A percentile compares a stretch with the other conserved stretches of the same genome.
Evolutionary conservation across 2,113 vertebrate genomes (phyloP).

Genomic region (Ondatra zibethicus): DNA sequence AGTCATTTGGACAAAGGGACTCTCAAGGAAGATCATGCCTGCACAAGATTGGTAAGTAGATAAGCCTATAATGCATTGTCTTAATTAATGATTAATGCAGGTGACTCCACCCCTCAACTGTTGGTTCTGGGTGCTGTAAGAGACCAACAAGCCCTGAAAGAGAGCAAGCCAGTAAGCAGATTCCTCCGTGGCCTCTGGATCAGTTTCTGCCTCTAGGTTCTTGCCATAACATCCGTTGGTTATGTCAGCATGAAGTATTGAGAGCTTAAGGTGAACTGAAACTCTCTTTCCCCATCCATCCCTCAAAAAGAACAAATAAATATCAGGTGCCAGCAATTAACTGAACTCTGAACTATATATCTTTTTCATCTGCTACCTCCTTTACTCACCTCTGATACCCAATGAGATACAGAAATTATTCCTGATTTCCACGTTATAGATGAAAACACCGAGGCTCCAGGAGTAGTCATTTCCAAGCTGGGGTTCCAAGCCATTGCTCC

Average conservation of each 20-base stretch:
- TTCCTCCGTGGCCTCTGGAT: background rate
- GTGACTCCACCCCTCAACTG: background rate
- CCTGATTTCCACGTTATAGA: background rate
- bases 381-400: background rate
- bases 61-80: background rate
- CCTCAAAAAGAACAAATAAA: background rate
- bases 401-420: background rate
- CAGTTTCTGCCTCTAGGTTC: background rate
- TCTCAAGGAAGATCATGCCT: background rate
- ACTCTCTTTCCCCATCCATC: background rate
- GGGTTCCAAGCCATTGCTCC: background rate
- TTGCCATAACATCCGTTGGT: background rate
- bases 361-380: background rate
- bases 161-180: background rate
- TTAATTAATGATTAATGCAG: background rate
- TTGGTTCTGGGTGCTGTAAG: background rate
- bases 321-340: background rate
- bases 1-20: background rate
- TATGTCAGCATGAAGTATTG: background rate
- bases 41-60: background rate
- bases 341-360: background rate
- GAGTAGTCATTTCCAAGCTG: background rate
- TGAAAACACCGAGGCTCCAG: slow-evolving; percentile 3
- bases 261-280: background rate
- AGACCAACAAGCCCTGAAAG: background rate